Evolutionary conservation across 2,113 vertebrate genomes (phyloP).

Genomic region (Chitala chitala): DNA sequence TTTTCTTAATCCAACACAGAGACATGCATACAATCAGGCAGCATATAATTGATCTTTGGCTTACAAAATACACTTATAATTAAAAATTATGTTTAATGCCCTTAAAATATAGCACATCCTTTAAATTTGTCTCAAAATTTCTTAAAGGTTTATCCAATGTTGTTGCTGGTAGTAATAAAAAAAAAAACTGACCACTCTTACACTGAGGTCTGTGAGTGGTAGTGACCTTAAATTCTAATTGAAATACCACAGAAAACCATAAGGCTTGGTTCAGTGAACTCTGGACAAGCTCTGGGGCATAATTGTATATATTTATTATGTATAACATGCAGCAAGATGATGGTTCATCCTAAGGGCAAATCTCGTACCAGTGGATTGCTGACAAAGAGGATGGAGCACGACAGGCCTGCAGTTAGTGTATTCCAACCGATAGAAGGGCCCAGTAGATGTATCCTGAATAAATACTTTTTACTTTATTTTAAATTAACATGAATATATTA

Average conservation of each 20-base stretch:
- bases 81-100: too few species aligned
- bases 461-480: too few species aligned
- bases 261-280: slow-evolving; percentile 13
- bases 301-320: slow-evolving; percentile 10
- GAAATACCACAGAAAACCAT: slow-evolving; percentile 21
- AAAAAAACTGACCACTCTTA: background rate
- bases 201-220: background rate
- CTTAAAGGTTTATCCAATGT: slow-evolving; percentile 37
- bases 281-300: slow-evolving; percentile 10
- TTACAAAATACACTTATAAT: background rate
- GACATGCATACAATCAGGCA: too few species aligned
- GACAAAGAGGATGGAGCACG: background rate
- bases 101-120: too few species aligned
- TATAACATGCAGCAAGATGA: background rate
- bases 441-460: background rate
- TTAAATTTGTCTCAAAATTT: too few species aligned
- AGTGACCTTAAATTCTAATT: background rate
- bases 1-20: too few species aligned
- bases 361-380: slow-evolving; percentile 6
- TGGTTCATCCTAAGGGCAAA: slow-evolving; percentile 12
- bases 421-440: background rate
- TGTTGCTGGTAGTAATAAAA: slow-evolving; percentile 33
- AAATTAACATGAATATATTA: too few species aligned
- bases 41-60: too few species aligned
- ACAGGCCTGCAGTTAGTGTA: background rate